phyloP scores from a whole-genome alignment of 1,140 invertebrate species.

The Lordiphosa collinella region DNA sequence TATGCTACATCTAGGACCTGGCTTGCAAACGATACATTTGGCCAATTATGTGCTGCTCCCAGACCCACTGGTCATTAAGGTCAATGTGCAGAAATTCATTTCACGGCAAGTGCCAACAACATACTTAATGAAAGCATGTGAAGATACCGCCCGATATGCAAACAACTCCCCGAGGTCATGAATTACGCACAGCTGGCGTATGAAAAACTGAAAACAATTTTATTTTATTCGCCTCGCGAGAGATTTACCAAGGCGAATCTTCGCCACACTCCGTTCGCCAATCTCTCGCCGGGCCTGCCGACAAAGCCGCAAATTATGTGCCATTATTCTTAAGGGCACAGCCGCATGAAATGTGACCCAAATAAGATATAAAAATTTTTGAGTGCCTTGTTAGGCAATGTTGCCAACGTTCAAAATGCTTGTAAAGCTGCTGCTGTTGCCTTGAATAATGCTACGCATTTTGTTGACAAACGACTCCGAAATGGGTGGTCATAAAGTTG shows the following conservation, averaged over 20 bases:
- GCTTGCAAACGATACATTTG: conserved; percentile 23
- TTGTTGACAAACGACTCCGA: conserved; percentile 71
- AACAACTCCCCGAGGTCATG: conserved; percentile 65
- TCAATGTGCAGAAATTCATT: conserved; percentile 49
- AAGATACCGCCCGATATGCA: conserved; percentile 45
- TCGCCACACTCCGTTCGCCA: not conserved
- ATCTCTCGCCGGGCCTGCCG: conserved; percentile 19
- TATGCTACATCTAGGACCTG: conserved; percentile 22
- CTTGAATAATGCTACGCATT: conserved; percentile 65
- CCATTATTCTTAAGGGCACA: conserved; percentile 73
- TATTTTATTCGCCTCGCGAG: conserved; percentile 74
- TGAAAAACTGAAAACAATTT: conserved; percentile 68
- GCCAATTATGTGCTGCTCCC: conserved; percentile 34
- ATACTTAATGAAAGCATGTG: conserved; percentile 44
- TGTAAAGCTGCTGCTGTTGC: conserved; percentile 41
- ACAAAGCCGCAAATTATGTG: conserved; percentile 74
- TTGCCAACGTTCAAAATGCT: conserved; percentile 21
- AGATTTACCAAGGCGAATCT: conserved; percentile 35
- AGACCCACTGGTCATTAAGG: conserved; percentile 42
- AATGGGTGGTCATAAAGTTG: conserved; percentile 62
- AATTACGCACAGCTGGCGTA: conserved; percentile 56
- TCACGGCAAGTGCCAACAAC: conserved; percentile 44
- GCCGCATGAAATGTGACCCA: conserved; percentile 71
- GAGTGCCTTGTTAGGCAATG: conserved; percentile 64
- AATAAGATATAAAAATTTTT: conserved; percentile 75